Evolutionary conservation across 2,888 invertebrate species (phyloP), one percentile per base, ranked within the genome.

Genomic region (Schizaphis graminum): DNA sequence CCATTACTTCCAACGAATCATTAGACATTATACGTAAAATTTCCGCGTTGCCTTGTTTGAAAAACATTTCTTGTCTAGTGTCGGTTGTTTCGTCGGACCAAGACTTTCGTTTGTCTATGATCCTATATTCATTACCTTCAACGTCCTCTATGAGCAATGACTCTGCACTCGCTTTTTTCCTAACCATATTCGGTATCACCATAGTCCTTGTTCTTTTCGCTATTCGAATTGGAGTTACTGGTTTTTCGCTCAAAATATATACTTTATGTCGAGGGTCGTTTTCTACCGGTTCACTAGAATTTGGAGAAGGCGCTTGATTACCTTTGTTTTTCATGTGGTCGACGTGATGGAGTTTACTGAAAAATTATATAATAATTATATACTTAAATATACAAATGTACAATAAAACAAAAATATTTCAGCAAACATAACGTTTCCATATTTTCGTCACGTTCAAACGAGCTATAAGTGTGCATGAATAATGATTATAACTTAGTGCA

Each of bases 31-130:
- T 96, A 95, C 98, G 96, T 91, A 98, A 96, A 94, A 98, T 98
- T 96, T 98, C 98, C 1, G 98, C 97, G 95, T 98, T 98, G 0
- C 98, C 98, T 95, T 98, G 98, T 95, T 98, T 97, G 86, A 98
- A 98, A 95, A 97, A 98, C 95, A 97, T 97, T 95, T 97, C 97
- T 95, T 94, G 94, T 26, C 94, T 93, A 7, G 86, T 91, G 49
- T 53, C 89, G 5, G 92, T 41, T 21, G 77, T 91, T 1, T 94
- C 94, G 26, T 87, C 89, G 56, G 92, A 89, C 89, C 92, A 94
- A 41, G 85, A 87, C n/a, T 16, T 89, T 26, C 93, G 93, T 87
- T 91, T 94, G 44, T 95, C 95, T 88, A 95, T 94, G 49, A 94
- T 95, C 56, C 95, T 95, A 57, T 95, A 95, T 49, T 95, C 95